These are phyloP conservation scores for Sturnira hondurensis DNA, from an alignment of 2,113 vertebrate genomes.

Conservation along the genomic window DNA sequence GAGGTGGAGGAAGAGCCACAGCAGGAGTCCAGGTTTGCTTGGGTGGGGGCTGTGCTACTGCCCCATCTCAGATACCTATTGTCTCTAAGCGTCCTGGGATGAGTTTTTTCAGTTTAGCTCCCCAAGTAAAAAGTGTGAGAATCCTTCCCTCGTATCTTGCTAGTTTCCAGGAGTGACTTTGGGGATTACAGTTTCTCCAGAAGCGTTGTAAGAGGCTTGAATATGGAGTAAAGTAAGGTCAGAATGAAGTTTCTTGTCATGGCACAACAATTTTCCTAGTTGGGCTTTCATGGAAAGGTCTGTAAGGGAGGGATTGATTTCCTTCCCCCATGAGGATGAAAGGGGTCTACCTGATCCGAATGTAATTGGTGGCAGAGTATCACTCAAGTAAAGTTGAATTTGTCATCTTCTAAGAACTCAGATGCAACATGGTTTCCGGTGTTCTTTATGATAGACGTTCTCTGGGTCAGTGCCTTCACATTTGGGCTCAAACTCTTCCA, in stretches of 20 bases:
- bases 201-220: background rate
- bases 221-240: background rate
- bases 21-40: background rate
- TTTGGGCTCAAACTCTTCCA: background rate
- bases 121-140: background rate
- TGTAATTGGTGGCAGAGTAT: background rate
- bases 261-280: background rate
- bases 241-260: background rate
- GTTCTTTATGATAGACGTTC: background rate
- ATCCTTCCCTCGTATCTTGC: background rate
- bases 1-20: background rate
- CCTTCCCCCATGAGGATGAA: background rate
- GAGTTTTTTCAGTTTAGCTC: background rate
- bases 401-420: background rate
- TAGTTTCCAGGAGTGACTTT: background rate
- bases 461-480: background rate
- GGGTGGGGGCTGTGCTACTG: background rate
- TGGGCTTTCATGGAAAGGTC: background rate
- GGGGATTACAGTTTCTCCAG: background rate
- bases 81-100: background rate
- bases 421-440: background rate
- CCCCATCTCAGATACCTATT: background rate
- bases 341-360: background rate
- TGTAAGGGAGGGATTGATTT: background rate
- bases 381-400: background rate